Evolutionary conservation across 2,888 invertebrate species (phyloP).

Genomic region (Tigriopus californicus): DNA sequence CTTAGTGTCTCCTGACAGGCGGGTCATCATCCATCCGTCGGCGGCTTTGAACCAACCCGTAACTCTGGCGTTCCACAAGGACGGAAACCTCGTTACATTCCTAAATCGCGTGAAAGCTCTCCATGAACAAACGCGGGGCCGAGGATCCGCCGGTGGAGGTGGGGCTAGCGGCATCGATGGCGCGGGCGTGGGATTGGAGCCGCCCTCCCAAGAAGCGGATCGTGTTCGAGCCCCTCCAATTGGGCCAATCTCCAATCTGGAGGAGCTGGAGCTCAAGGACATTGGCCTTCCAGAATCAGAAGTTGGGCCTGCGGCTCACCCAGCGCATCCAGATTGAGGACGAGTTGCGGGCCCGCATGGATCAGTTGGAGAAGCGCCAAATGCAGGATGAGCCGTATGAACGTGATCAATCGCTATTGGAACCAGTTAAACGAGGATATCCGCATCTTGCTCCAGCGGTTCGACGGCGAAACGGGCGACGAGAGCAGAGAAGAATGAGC

Average conservation of each 20-base stretch:
- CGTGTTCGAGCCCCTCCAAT: constrained; percentile 78
- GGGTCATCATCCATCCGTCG: no score
- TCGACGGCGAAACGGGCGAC: constrained; percentile 93
- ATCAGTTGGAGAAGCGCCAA: constrained; percentile 80
- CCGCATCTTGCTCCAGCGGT: constrained; percentile 73
- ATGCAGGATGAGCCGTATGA: constrained; percentile 94
- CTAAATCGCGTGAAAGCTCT: no score
- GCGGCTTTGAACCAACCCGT: no score
- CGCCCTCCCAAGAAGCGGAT: constrained; percentile 25
- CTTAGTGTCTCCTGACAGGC: no score
- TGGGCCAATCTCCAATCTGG: constrained; percentile 76
- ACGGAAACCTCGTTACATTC: no score
- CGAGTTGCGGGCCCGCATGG: constrained; percentile 71
- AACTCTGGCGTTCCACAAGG: no score
- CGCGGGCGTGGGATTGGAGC: no score
- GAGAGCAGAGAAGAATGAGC: constrained; percentile 61
- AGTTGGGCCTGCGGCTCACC: constrained; percentile 47
- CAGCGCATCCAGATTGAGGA: constrained; percentile 72
- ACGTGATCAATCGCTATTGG: constrained; percentile 89
- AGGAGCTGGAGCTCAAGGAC: constrained; percentile 97
- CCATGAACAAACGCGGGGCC: no score
- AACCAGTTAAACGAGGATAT: constrained; percentile 94
- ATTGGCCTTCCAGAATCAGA: constrained; percentile 75
- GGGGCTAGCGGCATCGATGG: no score
- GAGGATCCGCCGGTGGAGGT: no score